Conservation (phyloP, 2,113 vertebrate genomes). For the Puma concolor region DNA sequence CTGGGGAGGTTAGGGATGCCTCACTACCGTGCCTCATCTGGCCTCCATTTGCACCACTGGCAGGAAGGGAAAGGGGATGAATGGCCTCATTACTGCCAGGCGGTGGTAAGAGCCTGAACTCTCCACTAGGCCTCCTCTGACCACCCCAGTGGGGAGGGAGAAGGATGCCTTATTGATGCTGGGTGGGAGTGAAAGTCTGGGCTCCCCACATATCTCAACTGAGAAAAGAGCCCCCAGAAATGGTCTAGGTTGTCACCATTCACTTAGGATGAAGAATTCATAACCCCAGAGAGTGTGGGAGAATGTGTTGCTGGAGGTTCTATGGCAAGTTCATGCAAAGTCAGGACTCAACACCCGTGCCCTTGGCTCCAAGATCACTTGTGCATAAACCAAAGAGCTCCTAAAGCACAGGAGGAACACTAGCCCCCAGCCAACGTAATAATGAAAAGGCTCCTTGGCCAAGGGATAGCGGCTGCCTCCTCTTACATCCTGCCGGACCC, state of each 20-base stretch:
- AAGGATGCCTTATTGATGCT: not conserved
- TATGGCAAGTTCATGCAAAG: not conserved
- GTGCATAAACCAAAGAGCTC: not conserved
- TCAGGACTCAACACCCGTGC: not conserved
- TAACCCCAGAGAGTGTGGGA: not conserved
- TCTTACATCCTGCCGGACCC: slow-evolving; percentile 61
- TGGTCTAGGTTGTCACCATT: not conserved
- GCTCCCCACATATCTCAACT: not conserved
- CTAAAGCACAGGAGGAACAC: not conserved
- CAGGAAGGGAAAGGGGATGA: rapidly evolving
- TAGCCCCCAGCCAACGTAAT: not conserved
- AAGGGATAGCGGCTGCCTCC: slow-evolving; percentile 48
- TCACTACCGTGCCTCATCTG: not conserved
- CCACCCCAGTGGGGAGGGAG: no score
- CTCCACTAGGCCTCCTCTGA: not conserved
- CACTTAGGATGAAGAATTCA: not conserved
- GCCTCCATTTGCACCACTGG: not conserved
- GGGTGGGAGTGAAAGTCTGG: not conserved
- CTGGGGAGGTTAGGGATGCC: not conserved
- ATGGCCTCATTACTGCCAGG: not conserved
- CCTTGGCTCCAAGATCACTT: not conserved
- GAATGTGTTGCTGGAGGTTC: not conserved
- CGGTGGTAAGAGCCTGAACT: not conserved
- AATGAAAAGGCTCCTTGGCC: not conserved
- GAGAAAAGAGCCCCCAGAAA: not conserved